Evolutionary conservation across 2,797 vertebrate genomes (phyloP).

Genomic region (Coregonus suidteri): DNA sequence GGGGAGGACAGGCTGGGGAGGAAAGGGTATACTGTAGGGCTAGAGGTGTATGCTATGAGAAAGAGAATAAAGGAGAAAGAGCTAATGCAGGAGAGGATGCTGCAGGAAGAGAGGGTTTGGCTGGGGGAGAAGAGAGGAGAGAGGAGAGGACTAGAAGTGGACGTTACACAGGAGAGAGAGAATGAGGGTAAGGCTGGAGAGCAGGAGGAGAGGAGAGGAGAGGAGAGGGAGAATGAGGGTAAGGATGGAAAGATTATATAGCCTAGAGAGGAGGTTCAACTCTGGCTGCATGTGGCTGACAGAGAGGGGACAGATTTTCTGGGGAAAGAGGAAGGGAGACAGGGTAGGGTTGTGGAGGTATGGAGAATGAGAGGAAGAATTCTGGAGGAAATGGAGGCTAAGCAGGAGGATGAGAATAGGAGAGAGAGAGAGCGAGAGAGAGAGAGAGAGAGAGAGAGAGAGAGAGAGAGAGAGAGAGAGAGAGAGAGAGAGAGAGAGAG

Average conservation of each 20-base stretch:
- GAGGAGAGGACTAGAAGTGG: slow-evolving; percentile 12
- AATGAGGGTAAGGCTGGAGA: too few species aligned
- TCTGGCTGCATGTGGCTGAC: not conserved
- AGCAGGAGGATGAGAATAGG: not conserved
- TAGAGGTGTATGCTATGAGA: slow-evolving; percentile 24
- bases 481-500: too few species aligned
- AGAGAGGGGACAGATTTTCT: too few species aligned
- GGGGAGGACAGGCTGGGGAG: slow-evolving; percentile 23
- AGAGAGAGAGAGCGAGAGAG: not conserved
- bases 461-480: too few species aligned
- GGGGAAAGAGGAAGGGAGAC: too few species aligned
- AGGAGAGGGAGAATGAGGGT: not conserved
- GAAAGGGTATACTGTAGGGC: slow-evolving; percentile 10
- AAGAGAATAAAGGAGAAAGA: slow-evolving; percentile 1
- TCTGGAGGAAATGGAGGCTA: not conserved
- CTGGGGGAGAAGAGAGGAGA: slow-evolving; percentile 22
- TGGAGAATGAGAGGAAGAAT: not conserved
- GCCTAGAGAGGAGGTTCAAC: not conserved
- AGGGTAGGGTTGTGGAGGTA: too few species aligned
- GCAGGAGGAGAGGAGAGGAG: too few species aligned
- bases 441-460: too few species aligned
- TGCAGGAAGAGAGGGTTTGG: slow-evolving; percentile 24
- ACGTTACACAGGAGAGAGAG: too few species aligned
- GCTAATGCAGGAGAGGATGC: slow-evolving; percentile 22
- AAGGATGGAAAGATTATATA: slow-evolving; percentile 12